Evolutionary conservation across 2,113 vertebrate genomes (phyloP), one percentile per base, ranked within the genome.

Genomic region (Sisor rabdophorus): DNA sequence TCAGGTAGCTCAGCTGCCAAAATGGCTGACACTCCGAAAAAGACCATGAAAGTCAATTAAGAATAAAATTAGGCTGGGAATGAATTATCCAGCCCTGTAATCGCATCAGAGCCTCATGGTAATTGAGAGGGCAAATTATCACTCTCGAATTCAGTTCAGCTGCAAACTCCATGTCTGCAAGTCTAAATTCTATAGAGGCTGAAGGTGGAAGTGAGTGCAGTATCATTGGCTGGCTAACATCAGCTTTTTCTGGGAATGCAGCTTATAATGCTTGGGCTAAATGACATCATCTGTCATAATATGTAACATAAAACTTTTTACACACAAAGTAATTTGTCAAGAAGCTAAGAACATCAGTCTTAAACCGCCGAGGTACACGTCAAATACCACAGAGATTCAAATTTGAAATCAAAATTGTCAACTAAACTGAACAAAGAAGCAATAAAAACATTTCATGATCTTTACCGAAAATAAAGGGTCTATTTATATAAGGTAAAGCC

Each of bases 1-100:
- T 76, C 79, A 75, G 75, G 80, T 70, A 44, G 72, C 58, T 64
- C 67, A 71, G 54, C 65, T 60, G 56, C 71, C 53, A 77, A 65
- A 63, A 30, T 52, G 70, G 73, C 55, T 78, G 61, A 53, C 26
- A 28, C 78, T 64, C 69, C 63, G 79, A 79, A 84, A 82, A 77
- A 79, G 50, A 48, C 72, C 73, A 78, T 80, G 81, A 69, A 79
- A 84, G 81, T 76, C 80, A 82, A 85, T 85, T 82, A 81, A 79
- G 61, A 71, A 77, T 70, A 64, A 82, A 80, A 82, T 79, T 71
- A 77, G 76, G 73, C 70, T 81, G 73, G 73, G 75, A 83, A 85
- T 81, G 76, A 85, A 82, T 85, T 81, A 79, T 79, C 79, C 69
- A 67, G 79, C 64, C 64, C 58, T 63, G 73, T 81, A 82, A 82